Evolutionary conservation across 2,797 vertebrate species (phyloP), one percentile per base, ranked within the genome.

Genomic region (Astyanax mexicanus): DNA sequence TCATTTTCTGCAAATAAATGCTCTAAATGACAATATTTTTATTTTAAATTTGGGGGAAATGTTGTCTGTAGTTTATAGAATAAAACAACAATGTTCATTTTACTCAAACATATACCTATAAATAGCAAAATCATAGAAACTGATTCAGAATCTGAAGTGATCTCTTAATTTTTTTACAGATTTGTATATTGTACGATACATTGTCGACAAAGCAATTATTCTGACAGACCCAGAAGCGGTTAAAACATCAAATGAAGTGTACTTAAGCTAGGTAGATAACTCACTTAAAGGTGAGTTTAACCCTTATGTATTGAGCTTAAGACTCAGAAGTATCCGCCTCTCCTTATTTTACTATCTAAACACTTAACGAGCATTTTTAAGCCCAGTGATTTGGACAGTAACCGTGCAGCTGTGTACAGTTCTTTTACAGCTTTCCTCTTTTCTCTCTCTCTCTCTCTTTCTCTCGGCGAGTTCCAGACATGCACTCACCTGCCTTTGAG

Each of bases 401-500:
- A 23, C 51, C 52, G 40, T 65, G 68, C 47, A 67, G 51, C 60
- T 49, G 65, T 74, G 51, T 88, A 87, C 66, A 61, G 35, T 69
- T 80, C 32, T 86, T 86, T 86, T 87, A 88, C 87, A 84, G 88
- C 82, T 87, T 72, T 82, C 84, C 81, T 86, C 84, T 49, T 9
- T 21, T 84, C 81, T 86, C 85, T 45, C 6, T 51, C 45, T 49
- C n/a, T 78, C 84, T 80, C 80, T 86, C 84, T 58, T 7, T 58
- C 55, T 37, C 17, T 79, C 85, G 80, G 75, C 86, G 90, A 92
- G 89, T 86, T 91, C 87, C 82, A 90, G 89, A 88, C 93, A 88
- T 90, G 92, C 92, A 89, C 89, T 91, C 91, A 93, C 92, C 92
- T 93, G 92, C 90, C 92, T 89, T n/a, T 38, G 84, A 72, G 60